Conservation (phyloP, 2,113 vertebrate genomes). For the Tenebrosternarchus preto region DNA sequence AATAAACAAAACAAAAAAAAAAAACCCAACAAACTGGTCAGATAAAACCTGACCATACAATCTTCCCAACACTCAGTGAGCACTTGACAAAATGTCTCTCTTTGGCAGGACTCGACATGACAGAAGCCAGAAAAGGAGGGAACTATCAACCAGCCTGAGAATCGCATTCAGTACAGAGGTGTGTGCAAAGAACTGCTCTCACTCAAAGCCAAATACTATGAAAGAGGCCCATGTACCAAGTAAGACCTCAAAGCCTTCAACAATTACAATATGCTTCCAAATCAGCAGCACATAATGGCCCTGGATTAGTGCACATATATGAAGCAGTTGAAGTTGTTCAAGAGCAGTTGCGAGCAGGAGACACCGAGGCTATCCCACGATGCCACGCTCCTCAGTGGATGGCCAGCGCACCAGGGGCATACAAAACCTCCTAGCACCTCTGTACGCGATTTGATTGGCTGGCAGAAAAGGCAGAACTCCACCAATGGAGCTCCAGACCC, state of each 20-base stretch:
- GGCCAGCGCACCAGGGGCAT: constrained; percentile 89
- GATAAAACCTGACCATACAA: constrained; percentile 71
- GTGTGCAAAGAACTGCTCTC: constrained; percentile 50
- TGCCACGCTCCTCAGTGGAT: constrained; percentile 83
- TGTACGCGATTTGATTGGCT: constrained; percentile 91
- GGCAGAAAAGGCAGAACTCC: constrained; percentile 95
- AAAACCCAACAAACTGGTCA: no score
- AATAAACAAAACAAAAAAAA: no score
- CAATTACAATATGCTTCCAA: not conserved
- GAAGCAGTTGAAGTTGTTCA: constrained; percentile 82
- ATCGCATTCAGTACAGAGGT: constrained; percentile 56
- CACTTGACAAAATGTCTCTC: constrained; percentile 95
- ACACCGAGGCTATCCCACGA: constrained; percentile 80
- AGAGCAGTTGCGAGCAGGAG: constrained; percentile 82
- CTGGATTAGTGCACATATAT: constrained; percentile 79
- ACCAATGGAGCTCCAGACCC: constrained; percentile 98
- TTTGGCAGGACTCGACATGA: constrained; percentile 99
- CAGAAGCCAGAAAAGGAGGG: constrained; percentile 97
- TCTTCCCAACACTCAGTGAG: constrained; percentile 93
- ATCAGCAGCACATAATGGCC: constrained; percentile 46
- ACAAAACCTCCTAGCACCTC: constrained; percentile 89
- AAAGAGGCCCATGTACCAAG: constrained; percentile 14
- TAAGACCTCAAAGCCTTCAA: constrained; percentile 27
- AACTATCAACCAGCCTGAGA: constrained; percentile 55
- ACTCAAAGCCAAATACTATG: constrained; percentile 34